A percentile compares a stretch with the other conserved stretches of the same genome.
Evolutionary conservation across 1,140 invertebrate species (phyloP).

Genomic region (Bradysia coprophila): DNA sequence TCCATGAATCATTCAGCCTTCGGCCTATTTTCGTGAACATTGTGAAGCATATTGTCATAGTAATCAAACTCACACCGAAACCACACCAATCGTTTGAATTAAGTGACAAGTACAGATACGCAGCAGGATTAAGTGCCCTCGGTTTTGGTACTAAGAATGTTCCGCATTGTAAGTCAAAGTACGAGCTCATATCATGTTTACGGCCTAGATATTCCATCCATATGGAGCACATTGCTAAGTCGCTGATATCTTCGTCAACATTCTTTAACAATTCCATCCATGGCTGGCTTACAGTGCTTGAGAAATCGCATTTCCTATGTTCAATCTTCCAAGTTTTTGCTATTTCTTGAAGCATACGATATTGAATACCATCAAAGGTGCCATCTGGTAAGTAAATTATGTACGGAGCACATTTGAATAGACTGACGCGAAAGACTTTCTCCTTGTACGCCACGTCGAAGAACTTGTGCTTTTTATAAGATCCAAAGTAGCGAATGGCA

Average conservation of each 20-base stretch:
- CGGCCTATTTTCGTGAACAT: neutral
- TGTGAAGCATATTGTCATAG: neutral
- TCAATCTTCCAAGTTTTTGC: neutral
- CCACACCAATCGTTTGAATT: neutral
- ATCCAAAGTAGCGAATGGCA: neutral
- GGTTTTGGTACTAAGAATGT: neutral
- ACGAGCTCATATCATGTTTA: neutral
- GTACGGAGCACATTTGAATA: neutral
- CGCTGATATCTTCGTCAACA: neutral
- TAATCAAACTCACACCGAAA: neutral
- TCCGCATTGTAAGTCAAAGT: neutral
- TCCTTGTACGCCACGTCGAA: neutral
- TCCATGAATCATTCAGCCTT: neutral
- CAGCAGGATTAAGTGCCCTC: neutral
- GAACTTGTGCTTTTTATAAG: neutral
- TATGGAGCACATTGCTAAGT: neutral
- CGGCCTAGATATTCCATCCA: neutral
- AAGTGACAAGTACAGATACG: neutral
- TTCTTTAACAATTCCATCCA: neutral
- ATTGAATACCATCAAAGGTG: neutral
- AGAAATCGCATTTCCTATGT: neutral
- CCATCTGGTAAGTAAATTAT: neutral
- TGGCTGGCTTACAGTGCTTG: neutral
- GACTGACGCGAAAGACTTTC: neutral
- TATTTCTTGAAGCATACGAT: neutral